phyloP scores from a whole-genome alignment of 2,113 vertebrate species.

The Chaetorhynchus papuensis region DNA sequence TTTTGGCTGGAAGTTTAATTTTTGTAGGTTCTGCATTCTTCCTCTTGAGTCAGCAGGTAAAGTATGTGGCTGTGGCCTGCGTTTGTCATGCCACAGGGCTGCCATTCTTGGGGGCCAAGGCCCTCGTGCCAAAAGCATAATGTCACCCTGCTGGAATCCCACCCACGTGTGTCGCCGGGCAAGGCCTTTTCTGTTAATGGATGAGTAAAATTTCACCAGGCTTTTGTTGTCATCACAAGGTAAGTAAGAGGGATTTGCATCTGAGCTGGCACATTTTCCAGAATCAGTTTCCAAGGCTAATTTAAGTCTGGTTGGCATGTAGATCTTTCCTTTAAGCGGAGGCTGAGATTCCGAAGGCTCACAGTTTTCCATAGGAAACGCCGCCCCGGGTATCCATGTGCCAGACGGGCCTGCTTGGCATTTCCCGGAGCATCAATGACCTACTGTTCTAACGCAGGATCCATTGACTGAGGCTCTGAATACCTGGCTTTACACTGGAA shows the following conservation, averaged over 20 bases:
- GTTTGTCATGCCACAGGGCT: background rate
- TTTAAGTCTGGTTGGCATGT: constrained; percentile 15
- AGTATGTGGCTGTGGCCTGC: background rate
- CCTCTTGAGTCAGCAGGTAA: constrained; percentile 50
- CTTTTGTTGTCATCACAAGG: constrained; percentile 43
- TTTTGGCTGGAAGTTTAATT: background rate
- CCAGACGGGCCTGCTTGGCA: background rate
- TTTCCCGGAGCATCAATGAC: background rate
- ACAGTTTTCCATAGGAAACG: constrained; percentile 51
- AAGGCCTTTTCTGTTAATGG: constrained; percentile 25
- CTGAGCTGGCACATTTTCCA: constrained; percentile 51
- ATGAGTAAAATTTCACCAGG: constrained; percentile 39
- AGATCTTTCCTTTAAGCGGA: constrained; percentile 18
- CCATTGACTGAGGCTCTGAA: background rate
- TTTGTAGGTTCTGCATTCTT: constrained; percentile 11
- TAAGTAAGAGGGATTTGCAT: constrained; percentile 21
- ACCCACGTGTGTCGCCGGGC: background rate
- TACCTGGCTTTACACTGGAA: background rate
- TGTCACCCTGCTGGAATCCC: constrained; percentile 49
- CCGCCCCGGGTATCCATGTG: background rate
- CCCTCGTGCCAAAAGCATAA: background rate
- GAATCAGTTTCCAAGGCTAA: constrained; percentile 18
- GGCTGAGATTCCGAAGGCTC: constrained; percentile 22
- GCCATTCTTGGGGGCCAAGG: constrained; percentile 4
- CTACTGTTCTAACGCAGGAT: background rate